These are phyloP conservation scores for Rhodophaea formosa DNA, from an alignment of 2,888 invertebrate genomes.

Conservation along the genomic window DNA sequence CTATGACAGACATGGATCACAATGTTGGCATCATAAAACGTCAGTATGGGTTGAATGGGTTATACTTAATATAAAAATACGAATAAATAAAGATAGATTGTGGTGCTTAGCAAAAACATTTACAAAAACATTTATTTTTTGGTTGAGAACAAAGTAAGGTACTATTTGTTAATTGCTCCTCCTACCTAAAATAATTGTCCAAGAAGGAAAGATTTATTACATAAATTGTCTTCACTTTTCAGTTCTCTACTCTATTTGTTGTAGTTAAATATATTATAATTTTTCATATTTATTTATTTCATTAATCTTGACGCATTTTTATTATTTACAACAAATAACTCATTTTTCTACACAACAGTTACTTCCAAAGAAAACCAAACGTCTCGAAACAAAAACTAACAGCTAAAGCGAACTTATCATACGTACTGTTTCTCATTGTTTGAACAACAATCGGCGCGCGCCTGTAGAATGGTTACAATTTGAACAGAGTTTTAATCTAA, in stretches of 20 bases:
- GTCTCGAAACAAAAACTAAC: neutral
- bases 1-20: constrained; percentile 10
- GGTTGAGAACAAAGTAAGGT: too few relatives aligned
- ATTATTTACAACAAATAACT: neutral
- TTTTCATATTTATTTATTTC: too few relatives aligned
- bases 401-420: neutral
- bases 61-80: neutral
- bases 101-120: too few relatives aligned
- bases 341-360: neutral
- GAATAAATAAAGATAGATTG: too few relatives aligned
- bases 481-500: neutral
- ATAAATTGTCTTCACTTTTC: too few relatives aligned
- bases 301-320: neutral
- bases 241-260: too few relatives aligned
- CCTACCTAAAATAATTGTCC: too few relatives aligned
- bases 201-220: too few relatives aligned
- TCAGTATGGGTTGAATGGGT: constrained; percentile 1
- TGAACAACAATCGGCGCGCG: neutral
- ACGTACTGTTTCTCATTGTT: constrained; percentile 3
- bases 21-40: constrained; percentile 13
- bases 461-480: neutral
- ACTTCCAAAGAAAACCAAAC: constrained; percentile 3
- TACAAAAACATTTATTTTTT: too few relatives aligned
- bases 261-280: too few relatives aligned
- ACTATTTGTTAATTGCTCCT: too few relatives aligned